Evolutionary conservation across 2,797 vertebrate genomes (phyloP).

Genomic region (Choloepus didactylus): DNA sequence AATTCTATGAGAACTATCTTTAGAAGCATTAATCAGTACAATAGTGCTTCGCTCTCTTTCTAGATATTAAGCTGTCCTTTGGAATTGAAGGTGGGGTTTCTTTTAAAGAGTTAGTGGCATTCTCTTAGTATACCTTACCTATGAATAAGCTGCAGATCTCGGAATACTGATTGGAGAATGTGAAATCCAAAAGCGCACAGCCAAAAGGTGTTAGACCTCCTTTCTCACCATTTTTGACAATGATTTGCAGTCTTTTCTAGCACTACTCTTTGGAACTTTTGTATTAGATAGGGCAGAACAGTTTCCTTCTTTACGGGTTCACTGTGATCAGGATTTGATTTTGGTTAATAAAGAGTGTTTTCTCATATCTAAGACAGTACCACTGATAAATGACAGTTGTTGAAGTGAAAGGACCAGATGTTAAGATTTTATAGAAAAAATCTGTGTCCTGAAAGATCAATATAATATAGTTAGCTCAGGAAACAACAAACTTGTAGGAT

Average conservation of each 20-base stretch:
- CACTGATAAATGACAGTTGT: neutral
- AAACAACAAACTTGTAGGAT: neutral
- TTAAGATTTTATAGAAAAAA: neutral
- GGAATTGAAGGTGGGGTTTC: neutral
- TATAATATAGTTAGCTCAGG: neutral
- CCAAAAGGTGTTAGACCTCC: neutral
- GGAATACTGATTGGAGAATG: neutral
- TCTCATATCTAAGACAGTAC: neutral
- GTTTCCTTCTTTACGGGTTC: neutral
- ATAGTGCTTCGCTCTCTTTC: neutral
- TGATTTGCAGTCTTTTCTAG: neutral
- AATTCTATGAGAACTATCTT: constrained; percentile 10
- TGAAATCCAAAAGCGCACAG: neutral
- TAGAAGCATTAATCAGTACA: neutral
- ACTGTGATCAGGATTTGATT: neutral
- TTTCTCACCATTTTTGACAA: neutral
- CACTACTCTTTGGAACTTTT: neutral
- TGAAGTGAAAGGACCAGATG: neutral
- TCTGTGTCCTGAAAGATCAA: neutral
- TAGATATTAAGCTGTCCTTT: neutral
- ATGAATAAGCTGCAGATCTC: neutral
- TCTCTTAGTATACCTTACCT: neutral
- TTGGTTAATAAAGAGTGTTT: neutral
- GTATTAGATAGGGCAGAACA: neutral
- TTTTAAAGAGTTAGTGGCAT: neutral